A percentile compares a stretch with the other conserved stretches of the same genome.
Conservation (phyloP, 2,888 invertebrate genomes). For the Taenaris catops region DNA sequence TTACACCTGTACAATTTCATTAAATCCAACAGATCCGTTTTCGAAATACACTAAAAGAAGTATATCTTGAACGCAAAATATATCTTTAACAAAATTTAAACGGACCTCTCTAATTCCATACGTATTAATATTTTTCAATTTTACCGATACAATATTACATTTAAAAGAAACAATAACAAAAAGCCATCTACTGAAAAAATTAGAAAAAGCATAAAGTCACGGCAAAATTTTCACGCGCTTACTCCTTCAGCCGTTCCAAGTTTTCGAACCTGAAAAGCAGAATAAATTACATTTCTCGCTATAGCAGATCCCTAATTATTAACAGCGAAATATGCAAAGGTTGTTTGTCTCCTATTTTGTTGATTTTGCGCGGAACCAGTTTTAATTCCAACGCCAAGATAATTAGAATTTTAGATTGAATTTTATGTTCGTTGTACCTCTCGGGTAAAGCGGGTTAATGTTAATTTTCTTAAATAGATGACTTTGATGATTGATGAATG, state of each 20-base stretch:
- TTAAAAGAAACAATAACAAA: too few species aligned
- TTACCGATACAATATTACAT: too few species aligned
- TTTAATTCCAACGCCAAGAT: constrained; percentile 39
- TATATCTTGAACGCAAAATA: too few species aligned
- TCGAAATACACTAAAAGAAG: too few species aligned
- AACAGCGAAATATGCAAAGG: constrained; percentile 71
- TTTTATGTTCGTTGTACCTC: constrained; percentile 49
- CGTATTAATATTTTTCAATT: too few species aligned
- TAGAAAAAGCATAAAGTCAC: not conserved
- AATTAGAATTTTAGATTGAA: constrained; percentile 73
- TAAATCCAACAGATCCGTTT: too few species aligned
- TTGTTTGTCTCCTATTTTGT: constrained; percentile 63
- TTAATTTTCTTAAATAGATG: constrained; percentile 10
- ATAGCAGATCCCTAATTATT: constrained; percentile 51
- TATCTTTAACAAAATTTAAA: too few species aligned
- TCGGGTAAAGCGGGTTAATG: constrained; percentile 24
- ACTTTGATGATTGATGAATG: constrained; percentile 7
- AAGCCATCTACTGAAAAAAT: too few species aligned
- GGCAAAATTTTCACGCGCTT: constrained; percentile 5
- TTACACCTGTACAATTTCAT: too few species aligned
- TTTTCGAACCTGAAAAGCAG: constrained; percentile 37
- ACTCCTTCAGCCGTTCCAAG: constrained; percentile 14
- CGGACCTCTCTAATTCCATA: too few species aligned
- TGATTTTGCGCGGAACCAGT: constrained; percentile 43
- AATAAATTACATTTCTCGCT: constrained; percentile 51